Base-by-base conservation (phyloP, 2,113 vertebrate species). In the Rhynchomys soricoides region DNA sequence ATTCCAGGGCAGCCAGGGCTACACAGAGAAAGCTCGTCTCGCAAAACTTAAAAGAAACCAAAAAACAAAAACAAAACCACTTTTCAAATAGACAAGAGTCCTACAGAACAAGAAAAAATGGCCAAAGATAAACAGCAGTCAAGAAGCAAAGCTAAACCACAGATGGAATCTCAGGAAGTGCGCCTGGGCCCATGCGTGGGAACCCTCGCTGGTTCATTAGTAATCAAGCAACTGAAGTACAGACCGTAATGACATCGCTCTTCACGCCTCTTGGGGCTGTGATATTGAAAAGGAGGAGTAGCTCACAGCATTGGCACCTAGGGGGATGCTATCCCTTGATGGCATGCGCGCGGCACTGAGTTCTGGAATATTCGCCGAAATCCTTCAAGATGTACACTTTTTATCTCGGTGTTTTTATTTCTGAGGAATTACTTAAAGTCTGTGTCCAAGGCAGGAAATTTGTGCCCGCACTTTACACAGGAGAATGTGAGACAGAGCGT, bases 321-420 rank as follows among this genome's bases (percentile, higher is more conserved):
- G 57, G n/a, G 3, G 15, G 16, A 34, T 15, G 22, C 0, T 0
- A 1, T n/a, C 3, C 34, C 31, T 8, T 26, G 5, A 74, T 10
- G 29, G n/a, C 50, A 16, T 0, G 2, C 13, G 11, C 45, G 48
- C 10, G 3, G 78, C 37, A 55, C 29, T 2, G 26, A 73, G 37
- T 59, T 62, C 48, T 37, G 7, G 48, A 52, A 89, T 5, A 43
- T 9, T 3, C 12, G 16, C 43, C 52, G 86, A 62, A 89, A 74
- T 68, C 55, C 79, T 94, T 57, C 22, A 57, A 73, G 79, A 70
- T 19, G 62, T 62, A 21, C 3, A 1, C 13, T 5, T 59, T 55
- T 22, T n/a, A 8, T 45, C 43, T 57, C n/a, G 12, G 74, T 43
- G 40, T 40, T 73, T 95, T 85, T 70, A 43, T 68, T 74, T 34